These are phyloP conservation scores for Phrynosoma platyrhinos DNA, from an alignment of 2,113 vertebrate genomes.

Conservation along the genomic window DNA sequence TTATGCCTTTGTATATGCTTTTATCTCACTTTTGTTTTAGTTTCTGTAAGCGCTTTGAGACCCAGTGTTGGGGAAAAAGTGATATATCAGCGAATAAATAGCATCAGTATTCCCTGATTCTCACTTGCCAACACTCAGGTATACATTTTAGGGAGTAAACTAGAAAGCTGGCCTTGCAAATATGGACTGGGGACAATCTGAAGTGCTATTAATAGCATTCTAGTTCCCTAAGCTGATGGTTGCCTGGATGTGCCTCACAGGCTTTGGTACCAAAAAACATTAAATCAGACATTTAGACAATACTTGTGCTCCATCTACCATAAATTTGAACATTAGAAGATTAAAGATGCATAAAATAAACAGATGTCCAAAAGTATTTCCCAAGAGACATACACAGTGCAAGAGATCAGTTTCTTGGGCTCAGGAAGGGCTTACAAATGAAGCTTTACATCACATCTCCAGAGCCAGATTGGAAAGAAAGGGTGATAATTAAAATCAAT, in stretches of 20 bases:
- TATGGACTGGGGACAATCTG: not conserved
- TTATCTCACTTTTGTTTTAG: too few relatives aligned
- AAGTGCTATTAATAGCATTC: not conserved
- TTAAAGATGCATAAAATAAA: not conserved
- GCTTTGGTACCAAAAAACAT: not conserved
- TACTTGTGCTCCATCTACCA: not conserved
- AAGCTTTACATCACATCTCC: conserved; percentile 19
- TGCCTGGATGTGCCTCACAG: not conserved
- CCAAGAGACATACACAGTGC: too few relatives aligned
- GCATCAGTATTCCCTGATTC: too few relatives aligned
- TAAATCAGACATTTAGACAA: not conserved
- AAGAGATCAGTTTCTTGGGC: not conserved
- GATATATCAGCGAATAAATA: too few relatives aligned
- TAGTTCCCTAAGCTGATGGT: not conserved
- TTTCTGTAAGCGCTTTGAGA: too few relatives aligned
- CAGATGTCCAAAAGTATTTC: not conserved
- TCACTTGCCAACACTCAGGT: too few relatives aligned
- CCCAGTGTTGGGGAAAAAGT: too few relatives aligned
- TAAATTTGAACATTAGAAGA: not conserved
- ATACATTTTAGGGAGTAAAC: too few relatives aligned
- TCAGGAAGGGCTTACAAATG: not conserved
- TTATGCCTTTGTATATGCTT: too few relatives aligned
- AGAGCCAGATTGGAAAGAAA: conserved; percentile 17
- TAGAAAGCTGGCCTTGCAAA: too few relatives aligned
- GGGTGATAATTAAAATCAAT: not conserved